These are phyloP conservation scores for Acanthoscelides obtectus DNA, from an alignment of 2,888 invertebrate species.

Conservation along the genomic window DNA sequence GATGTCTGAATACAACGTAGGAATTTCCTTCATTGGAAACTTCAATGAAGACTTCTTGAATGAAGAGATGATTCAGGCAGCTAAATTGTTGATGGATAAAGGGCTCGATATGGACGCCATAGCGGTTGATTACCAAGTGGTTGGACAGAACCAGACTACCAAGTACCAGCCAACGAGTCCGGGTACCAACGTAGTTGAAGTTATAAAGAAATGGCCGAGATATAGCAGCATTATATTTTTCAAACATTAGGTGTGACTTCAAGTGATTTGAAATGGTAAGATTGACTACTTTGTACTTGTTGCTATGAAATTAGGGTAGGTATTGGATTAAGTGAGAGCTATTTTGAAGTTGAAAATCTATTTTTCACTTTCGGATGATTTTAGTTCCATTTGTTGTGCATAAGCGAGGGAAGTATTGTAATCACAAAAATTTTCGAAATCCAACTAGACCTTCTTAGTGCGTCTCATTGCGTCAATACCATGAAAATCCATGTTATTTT, in stretches of 20 bases:
- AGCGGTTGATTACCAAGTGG: conserved; percentile 47
- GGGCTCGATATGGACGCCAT: conserved; percentile 47
- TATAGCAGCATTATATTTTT: conserved; percentile 21
- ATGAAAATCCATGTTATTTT: too few species aligned
- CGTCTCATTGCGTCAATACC: too few species aligned
- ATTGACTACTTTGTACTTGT: too few species aligned
- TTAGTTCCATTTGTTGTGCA: too few species aligned
- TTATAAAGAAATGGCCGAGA: conserved; percentile 51
- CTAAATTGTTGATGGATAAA: conserved; percentile 45
- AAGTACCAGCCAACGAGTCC: conserved; percentile 47
- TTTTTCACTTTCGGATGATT: too few species aligned
- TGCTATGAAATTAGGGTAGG: too few species aligned
- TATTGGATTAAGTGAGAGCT: too few species aligned
- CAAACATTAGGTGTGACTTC: conserved; percentile 1
- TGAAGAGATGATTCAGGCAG: conserved; percentile 46
- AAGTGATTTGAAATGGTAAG: background rate
- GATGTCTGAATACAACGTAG: conserved; percentile 13
- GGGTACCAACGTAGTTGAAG: conserved; percentile 48
- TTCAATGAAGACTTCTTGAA: conserved; percentile 43
- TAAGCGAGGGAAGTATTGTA: too few species aligned
- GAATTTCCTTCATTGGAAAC: conserved; percentile 51
- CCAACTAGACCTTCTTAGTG: too few species aligned
- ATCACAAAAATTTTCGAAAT: too few species aligned
- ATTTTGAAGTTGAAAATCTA: too few species aligned
- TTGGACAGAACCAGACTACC: conserved; percentile 53